Base-by-base conservation (phyloP, 2,888 invertebrate species). In the Psococerastis gibbosa region DNA sequence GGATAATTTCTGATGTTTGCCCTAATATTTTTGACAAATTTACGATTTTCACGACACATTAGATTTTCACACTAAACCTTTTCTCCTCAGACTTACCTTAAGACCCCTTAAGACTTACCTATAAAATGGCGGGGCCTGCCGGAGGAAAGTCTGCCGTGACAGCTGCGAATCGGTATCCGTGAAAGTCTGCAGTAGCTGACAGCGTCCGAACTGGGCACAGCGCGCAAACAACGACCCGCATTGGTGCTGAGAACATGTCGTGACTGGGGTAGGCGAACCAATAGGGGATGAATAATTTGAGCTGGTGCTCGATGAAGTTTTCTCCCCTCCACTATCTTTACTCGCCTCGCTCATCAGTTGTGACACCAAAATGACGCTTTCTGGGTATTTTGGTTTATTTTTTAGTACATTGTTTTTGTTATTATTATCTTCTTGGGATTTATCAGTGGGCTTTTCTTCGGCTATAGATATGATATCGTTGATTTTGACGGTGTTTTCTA, bases 111-210 rank as follows among this genome's bases (percentile, higher is more conserved):
- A 27, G 11, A 27, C 27, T 27, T 11, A 27, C 27, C 27, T 6
- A 11, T 27, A 27, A 11, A 9, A 11, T 27, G 27, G 27, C 6
- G 27, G 27, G 17, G 38, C 15, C 16, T 34, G 35, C 6, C 18
- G 16, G 13, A 16, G 18, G 22, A 38, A 38, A 18, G 38, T 38
- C 22, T 38, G 38, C 38, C 38, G 38, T 5, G 38, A 38, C 16
- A 38, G 20, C n/a, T n/a, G 38, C 13, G 20, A 20, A n/a, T 15
- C 20, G 18, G 38, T 5, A 38, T 38, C 38, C 20, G 38, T 38
- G 38, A 38, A 38, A 38, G 38, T 38, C 38, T 38, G 38, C 18
- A 38, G 20, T 20, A 38, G 20, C 20, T 38, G 38, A 13, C 20
- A 38, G 3, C 38, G 38, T 20, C 38, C 38, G 20, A 18, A 20